These are phyloP conservation scores for Taxidea taxus DNA, from an alignment of 2,113 vertebrate species.

Conservation along the genomic window DNA sequence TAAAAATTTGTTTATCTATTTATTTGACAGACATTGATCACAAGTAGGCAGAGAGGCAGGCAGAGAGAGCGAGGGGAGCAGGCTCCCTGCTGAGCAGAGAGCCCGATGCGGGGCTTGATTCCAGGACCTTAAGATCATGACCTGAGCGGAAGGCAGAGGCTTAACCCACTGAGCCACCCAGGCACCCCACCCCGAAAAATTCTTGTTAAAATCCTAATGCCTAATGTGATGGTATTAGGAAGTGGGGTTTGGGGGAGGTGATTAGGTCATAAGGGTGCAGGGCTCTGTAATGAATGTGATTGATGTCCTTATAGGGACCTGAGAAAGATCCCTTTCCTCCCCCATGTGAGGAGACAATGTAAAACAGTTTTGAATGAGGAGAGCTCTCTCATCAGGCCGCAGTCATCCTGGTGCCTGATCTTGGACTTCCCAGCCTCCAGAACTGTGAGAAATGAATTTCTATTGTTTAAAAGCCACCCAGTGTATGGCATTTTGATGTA, in stretches of 20 bases:
- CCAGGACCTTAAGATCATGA: too few species aligned
- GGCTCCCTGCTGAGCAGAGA: too few species aligned
- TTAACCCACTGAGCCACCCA: too few species aligned
- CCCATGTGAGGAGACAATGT: neutral
- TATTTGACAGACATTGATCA: too few species aligned
- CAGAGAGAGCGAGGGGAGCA: too few species aligned
- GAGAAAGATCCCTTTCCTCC: neutral
- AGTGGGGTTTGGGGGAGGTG: neutral
- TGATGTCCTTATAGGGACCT: neutral
- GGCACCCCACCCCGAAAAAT: neutral
- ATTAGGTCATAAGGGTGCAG: neutral
- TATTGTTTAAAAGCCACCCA: neutral
- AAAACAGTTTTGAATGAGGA: neutral
- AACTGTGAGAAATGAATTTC: neutral
- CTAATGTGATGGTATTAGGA: neutral
- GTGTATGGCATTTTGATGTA: neutral
- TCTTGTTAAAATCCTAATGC: neutral
- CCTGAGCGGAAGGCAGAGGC: too few species aligned
- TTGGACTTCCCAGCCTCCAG: neutral
- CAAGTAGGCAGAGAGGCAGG: too few species aligned
- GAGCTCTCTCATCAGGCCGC: neutral
- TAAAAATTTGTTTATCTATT: too few species aligned
- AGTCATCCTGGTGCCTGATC: neutral
- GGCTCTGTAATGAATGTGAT: neutral
- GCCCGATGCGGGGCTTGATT: too few species aligned